Evolutionary conservation across 2,888 invertebrate genomes (phyloP).

Genomic region (Koerneria pararmatus): DNA sequence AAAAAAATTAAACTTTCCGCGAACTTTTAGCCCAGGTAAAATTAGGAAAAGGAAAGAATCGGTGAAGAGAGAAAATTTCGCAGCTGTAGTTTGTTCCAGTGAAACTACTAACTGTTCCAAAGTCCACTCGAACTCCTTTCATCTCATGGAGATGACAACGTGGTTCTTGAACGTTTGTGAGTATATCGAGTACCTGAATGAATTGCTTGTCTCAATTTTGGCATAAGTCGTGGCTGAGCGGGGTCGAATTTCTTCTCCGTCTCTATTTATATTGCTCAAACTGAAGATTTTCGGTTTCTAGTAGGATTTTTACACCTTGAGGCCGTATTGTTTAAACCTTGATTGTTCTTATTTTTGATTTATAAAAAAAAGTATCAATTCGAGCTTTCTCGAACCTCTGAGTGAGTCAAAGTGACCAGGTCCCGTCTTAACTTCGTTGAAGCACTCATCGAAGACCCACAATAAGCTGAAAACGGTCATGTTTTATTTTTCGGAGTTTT

Average conservation of each 20-base stretch:
- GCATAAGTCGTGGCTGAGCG: too few species aligned
- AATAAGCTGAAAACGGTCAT: slow-evolving; percentile 34
- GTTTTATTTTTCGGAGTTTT: background rate
- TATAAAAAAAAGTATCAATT: too few species aligned
- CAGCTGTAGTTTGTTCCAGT: too few species aligned
- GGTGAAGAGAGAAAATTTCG: too few species aligned
- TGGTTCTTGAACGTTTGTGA: slow-evolving; percentile 45
- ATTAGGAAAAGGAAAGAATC: too few species aligned
- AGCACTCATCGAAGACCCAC: slow-evolving; percentile 37
- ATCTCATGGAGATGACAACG: slow-evolving; percentile 33
- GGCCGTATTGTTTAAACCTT: too few species aligned
- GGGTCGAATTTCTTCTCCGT: too few species aligned
- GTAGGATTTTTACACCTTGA: too few species aligned
- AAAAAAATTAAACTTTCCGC: too few species aligned
- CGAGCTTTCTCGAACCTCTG: slow-evolving; percentile 22
- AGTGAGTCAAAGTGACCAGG: slow-evolving; percentile 41
- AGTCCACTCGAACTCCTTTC: slow-evolving; percentile 37
- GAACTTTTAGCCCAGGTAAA: too few species aligned
- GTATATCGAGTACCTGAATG: slow-evolving; percentile 39
- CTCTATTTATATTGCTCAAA: background rate
- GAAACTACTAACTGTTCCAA: slow-evolving; percentile 28
- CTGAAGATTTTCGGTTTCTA: background rate
- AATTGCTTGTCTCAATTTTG: too few species aligned
- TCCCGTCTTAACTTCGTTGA: slow-evolving; percentile 38
- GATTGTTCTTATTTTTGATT: too few species aligned